A percentile compares a stretch with the other conserved stretches of the same genome.
Conservation (phyloP, 2,888 invertebrate genomes). For the Caenorhabditis sulstoni region DNA sequence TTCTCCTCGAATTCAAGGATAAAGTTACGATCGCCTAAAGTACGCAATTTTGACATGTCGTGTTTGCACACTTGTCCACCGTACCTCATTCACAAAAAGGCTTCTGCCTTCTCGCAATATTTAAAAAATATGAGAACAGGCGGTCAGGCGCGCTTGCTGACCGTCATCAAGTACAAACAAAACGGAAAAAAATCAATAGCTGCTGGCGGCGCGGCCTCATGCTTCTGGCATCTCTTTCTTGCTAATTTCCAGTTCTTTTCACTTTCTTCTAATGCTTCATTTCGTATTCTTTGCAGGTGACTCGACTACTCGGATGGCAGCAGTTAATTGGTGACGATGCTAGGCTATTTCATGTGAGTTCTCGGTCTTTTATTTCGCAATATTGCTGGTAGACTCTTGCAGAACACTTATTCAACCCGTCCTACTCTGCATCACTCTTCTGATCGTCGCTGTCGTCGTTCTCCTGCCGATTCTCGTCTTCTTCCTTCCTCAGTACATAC, state of each 20-base stretch:
- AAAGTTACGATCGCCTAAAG: slow-evolving; percentile 23
- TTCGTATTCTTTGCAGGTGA: slow-evolving; percentile 41
- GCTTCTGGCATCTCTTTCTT: slow-evolving; percentile 14
- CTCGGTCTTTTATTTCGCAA: not conserved
- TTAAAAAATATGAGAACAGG: slow-evolving; percentile 12
- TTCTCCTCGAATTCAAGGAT: too few species aligned
- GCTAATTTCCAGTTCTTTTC: slow-evolving; percentile 48
- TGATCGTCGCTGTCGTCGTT: slow-evolving; percentile 63
- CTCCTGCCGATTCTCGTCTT: slow-evolving; percentile 69
- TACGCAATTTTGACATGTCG: slow-evolving; percentile 1
- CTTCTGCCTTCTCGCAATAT: not conserved
- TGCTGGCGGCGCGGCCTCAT: slow-evolving; percentile 5
- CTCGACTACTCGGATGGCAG: slow-evolving; percentile 51
- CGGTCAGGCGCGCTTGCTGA: slow-evolving; percentile 36
- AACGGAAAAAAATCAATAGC: slow-evolving; percentile 39
- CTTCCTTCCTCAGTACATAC: slow-evolving; percentile 72
- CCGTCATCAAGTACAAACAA: slow-evolving; percentile 51
- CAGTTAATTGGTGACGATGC: slow-evolving; percentile 39
- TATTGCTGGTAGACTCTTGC: slow-evolving; percentile 4
- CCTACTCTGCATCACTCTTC: slow-evolving; percentile 34
- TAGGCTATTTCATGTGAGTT: slow-evolving; percentile 53
- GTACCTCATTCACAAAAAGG: slow-evolving; percentile 27
- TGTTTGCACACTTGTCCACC: slow-evolving; percentile 41
- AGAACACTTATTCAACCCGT: slow-evolving; percentile 52
- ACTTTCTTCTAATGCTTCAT: slow-evolving; percentile 9